Evolutionary conservation across 1,140 invertebrate genomes (phyloP), one percentile per base, ranked within the genome.

Genomic region (Lordiphosa collinella): DNA sequence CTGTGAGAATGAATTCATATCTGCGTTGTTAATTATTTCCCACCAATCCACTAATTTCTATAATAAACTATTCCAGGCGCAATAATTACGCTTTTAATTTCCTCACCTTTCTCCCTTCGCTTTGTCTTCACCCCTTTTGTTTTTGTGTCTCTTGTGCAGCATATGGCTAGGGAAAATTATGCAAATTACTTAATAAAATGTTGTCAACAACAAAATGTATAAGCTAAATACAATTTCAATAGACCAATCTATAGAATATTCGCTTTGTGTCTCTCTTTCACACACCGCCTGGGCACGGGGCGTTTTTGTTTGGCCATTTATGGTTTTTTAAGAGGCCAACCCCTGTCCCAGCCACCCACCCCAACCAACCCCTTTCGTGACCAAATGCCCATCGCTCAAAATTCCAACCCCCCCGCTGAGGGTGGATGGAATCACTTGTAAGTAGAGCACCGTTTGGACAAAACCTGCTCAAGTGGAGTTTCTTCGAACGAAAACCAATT

Each of bases 151-250:
- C 22, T 43, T 7, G 6, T 5, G 3, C 29, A 68, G 67, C 76
- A 82, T 82, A 82, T 82, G 76, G 57, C 60, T 48, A 22, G 54
- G 40, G 13, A 64, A 82, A 84, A 72, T 68, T 82, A 84, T 84
- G 76, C 58, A 82, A 82, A 82, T 82, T 84, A 72, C 78, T 82
- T 78, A 72, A 82, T 84, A 78, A 82, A 82, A 84, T 84, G 78
- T 69, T 78, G 76, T 72, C 67, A 51, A 82, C 76, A 84, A 76
- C 78, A 56, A 82, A 68, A 50, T 62, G 40, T 25, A 52, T 38
- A 38, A 37, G 41, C 48, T 47, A 48, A 70, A 82, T 76, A 84
- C 73, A 78, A 72, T 84, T 82, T 82, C 62, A 82, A 82, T 84
- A 62, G 76, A 56, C 75, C 70, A 79, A 79, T 80, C 32, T 61